Conservation (phyloP, 2,113 vertebrate species). For the Hoplias malabaricus region DNA sequence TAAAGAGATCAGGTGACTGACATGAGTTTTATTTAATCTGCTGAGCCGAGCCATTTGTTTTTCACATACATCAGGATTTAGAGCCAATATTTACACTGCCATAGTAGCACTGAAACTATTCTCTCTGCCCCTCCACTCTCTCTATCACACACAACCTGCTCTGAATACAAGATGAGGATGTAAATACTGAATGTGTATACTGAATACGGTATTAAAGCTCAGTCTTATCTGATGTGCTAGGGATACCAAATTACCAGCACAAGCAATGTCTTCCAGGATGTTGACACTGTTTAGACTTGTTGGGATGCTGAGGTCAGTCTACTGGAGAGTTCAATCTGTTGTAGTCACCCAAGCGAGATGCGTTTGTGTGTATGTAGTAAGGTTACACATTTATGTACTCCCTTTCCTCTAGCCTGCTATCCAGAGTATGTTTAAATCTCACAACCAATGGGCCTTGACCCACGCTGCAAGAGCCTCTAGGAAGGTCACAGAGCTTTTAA, state of each 20-base stretch:
- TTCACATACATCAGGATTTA: slow-evolving; percentile 21
- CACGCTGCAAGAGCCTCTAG: neutral
- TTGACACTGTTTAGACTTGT: slow-evolving; percentile 1
- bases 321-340: neutral
- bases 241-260: slow-evolving; percentile 4
- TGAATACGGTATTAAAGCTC: slow-evolving; percentile 28
- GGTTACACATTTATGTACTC: neutral
- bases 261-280: neutral
- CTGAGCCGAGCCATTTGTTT: slow-evolving; percentile 18
- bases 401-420: neutral
- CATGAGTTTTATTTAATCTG: slow-evolving; percentile 16
- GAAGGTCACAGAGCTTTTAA: slow-evolving; percentile 4
- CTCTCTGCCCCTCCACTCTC: neutral
- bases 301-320: slow-evolving; percentile 30
- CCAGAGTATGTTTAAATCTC: neutral
- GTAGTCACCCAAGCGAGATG: neutral
- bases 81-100: slow-evolving; percentile 5
- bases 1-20: slow-evolving; percentile 13
- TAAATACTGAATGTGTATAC: slow-evolving; percentile 34
- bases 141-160: neutral
- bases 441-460: neutral
- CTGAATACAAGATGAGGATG: slow-evolving; percentile 55
- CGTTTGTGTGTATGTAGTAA: neutral
- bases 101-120: neutral
- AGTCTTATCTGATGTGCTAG: slow-evolving; percentile 7